These are phyloP conservation scores for Alexandromys fortis DNA, from an alignment of 2,113 vertebrate species.

Conservation along the genomic window DNA sequence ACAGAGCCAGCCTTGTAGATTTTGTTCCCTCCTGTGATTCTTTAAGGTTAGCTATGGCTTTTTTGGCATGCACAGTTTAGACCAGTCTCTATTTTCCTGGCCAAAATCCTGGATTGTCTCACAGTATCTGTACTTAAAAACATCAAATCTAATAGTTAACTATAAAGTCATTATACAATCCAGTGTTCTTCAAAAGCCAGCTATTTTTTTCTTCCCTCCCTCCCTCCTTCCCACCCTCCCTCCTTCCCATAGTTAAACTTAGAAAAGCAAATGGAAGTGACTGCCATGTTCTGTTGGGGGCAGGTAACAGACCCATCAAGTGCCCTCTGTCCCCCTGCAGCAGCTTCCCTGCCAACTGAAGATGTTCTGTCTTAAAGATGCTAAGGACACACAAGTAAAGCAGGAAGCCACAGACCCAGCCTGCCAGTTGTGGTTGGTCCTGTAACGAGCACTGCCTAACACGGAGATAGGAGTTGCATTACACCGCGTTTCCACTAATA, in stretches of 20 bases:
- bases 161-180: neutral
- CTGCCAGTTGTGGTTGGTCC: neutral
- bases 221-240: accelerated
- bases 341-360: neutral
- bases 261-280: neutral
- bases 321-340: neutral
- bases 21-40: slow-evolving; percentile 39
- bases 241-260: neutral
- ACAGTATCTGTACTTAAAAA: neutral
- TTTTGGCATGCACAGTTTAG: neutral
- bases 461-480: neutral
- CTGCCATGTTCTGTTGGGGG: neutral
- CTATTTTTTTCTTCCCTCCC: neutral
- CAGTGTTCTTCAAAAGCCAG: neutral
- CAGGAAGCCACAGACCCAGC: neutral
- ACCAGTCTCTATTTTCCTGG: neutral
- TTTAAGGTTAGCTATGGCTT: slow-evolving; percentile 27
- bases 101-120: neutral
- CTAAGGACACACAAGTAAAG: neutral
- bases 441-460: neutral
- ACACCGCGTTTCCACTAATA: neutral
- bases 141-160: slow-evolving; percentile 13
- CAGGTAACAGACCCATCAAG: neutral
- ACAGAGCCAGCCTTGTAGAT: slow-evolving; percentile 25
- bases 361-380: neutral